Percentiles rank a stretch among this genome's conserved stretches.
phyloP scores from a whole-genome alignment of 2,888 invertebrate species.

The Malthinus flaveolus region DNA sequence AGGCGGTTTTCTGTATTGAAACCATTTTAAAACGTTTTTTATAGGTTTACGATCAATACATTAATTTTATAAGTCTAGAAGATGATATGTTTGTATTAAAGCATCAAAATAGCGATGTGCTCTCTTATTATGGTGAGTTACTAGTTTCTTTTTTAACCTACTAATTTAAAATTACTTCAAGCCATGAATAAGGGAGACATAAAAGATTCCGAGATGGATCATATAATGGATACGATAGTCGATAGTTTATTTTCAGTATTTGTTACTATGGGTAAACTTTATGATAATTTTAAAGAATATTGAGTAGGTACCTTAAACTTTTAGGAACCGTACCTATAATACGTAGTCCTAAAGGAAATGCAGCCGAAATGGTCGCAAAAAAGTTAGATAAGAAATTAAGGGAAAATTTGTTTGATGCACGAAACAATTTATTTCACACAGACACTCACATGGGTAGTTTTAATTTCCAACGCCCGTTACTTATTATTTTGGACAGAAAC shows the following conservation, averaged over 20 bases:
- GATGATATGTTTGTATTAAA: constrained; percentile 95
- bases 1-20: neutral
- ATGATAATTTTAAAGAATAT: constrained; percentile 24
- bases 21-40: constrained; percentile 28
- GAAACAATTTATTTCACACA: constrained; percentile 92
- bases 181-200: constrained; percentile 93
- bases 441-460: constrained; percentile 77
- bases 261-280: constrained; percentile 84
- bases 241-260: constrained; percentile 97
- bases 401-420: constrained; percentile 94
- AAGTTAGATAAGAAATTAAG: constrained; percentile 95
- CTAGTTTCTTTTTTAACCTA: neutral
- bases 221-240: constrained; percentile 90
- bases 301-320: constrained; percentile 19
- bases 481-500: constrained; percentile 91
- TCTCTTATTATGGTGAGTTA: constrained; percentile 87
- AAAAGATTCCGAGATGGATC: constrained; percentile 94
- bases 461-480: constrained; percentile 90
- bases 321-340: constrained; percentile 85
- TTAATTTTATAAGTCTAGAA: constrained; percentile 97
- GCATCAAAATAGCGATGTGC: constrained; percentile 86
- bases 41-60: constrained; percentile 93
- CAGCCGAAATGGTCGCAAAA: constrained; percentile 97
- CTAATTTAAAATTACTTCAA: constrained; percentile 48
- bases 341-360: constrained; percentile 90